A percentile compares a stretch with the other conserved stretches of the same genome.
These are phyloP conservation scores for Nothura maculosa DNA, from an alignment of 2,797 vertebrate species.

Conservation along the genomic window DNA sequence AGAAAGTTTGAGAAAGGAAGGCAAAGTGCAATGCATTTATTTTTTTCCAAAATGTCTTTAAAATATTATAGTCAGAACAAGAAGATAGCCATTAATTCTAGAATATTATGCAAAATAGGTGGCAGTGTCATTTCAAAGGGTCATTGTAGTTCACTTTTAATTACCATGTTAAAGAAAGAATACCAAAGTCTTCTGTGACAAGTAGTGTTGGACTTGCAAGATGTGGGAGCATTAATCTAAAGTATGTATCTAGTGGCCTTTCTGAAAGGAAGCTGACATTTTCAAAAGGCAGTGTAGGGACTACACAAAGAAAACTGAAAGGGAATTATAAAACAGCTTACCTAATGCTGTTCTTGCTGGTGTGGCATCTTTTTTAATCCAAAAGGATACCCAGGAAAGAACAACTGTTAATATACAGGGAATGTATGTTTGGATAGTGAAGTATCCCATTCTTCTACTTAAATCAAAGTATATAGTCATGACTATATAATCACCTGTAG, in stretches of 20 bases:
- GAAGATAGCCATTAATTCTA: conserved; percentile 7
- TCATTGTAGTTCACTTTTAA: conserved; percentile 4
- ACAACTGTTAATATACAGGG: conserved; percentile 97
- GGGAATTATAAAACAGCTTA: conserved; percentile 68
- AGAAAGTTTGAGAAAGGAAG: conserved; percentile 2
- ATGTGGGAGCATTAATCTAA: not conserved
- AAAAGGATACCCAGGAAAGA: conserved; percentile 97
- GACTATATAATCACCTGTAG: conserved; percentile 94
- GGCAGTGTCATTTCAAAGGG: conserved; percentile 4
- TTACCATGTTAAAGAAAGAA: not conserved
- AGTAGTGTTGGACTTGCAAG: not conserved
- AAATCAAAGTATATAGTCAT: conserved; percentile 98
- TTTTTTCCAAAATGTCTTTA: conserved; percentile 35
- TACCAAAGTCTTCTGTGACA: not conserved
- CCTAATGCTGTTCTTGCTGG: conserved; percentile 95
- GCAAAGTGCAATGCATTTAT: conserved; percentile 10
- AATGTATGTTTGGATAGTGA: conserved; percentile 98
- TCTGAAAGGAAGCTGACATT: not conserved
- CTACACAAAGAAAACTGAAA: not conserved
- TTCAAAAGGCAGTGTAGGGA: not conserved
- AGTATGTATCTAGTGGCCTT: not conserved
- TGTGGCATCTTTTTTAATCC: conserved; percentile 98
- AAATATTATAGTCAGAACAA: conserved; percentile 32
- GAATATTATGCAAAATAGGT: conserved; percentile 17
- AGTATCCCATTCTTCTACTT: conserved; percentile 97